Conservation (phyloP, 2,113 vertebrate genomes). For the Rynchops niger region DNA sequence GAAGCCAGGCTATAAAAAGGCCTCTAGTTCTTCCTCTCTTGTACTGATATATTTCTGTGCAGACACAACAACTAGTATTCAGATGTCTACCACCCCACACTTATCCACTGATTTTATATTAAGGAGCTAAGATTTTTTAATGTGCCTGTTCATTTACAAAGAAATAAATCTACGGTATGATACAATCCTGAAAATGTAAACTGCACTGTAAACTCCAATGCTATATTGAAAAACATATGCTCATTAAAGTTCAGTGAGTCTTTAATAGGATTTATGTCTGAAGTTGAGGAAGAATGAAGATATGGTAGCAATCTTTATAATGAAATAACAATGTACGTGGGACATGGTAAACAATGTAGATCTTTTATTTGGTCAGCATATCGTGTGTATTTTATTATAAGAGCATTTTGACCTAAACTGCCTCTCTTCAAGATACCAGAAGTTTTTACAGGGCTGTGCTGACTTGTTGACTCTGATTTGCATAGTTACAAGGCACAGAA, state of each 20-base stretch:
- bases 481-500: background rate
- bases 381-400: background rate
- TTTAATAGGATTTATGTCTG: background rate
- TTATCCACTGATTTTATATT: background rate
- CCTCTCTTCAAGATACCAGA: background rate
- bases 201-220: background rate
- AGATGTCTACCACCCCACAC: background rate
- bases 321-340: background rate
- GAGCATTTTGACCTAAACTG: background rate
- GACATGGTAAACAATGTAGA: background rate
- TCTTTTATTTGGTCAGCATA: background rate
- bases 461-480: background rate
- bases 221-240: background rate
- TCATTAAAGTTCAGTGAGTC: background rate
- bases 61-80: background rate
- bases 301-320: background rate
- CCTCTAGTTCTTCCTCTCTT: background rate
- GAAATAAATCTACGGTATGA: background rate
- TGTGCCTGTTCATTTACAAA: background rate
- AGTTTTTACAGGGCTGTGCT: background rate
- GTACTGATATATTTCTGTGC: background rate
- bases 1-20: background rate
- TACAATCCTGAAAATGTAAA: background rate
- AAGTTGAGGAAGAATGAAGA: background rate
- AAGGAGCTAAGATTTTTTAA: background rate